phyloP scores from a whole-genome alignment of 2,888 invertebrate species.

The Macrophya alboannulata region DNA sequence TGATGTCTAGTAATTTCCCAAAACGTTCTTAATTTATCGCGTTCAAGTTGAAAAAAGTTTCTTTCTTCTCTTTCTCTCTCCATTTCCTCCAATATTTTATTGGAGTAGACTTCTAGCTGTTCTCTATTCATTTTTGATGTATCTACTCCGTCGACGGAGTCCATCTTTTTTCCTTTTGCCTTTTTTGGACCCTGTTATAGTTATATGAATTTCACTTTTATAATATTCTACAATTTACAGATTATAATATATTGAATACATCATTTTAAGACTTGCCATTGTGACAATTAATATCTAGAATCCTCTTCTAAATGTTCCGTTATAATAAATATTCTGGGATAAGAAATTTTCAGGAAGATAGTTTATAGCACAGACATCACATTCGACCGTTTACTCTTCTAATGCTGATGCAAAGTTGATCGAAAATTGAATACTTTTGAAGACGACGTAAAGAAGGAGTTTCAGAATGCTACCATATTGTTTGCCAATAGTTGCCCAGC shows the following conservation, averaged over 20 bases:
- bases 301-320: background rate
- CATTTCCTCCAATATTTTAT: slow-evolving; percentile 93
- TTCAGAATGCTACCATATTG: slow-evolving; percentile 39
- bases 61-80: slow-evolving; percentile 97
- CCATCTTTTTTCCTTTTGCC: slow-evolving; percentile 69
- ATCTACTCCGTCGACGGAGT: slow-evolving; percentile 92
- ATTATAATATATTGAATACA: background rate
- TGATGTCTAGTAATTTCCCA: slow-evolving; percentile 98
- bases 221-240: background rate
- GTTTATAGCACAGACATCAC: background rate
- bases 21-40: slow-evolving; percentile 96
- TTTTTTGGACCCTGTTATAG: slow-evolving; percentile 61
- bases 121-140: slow-evolving; percentile 96
- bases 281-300: background rate
- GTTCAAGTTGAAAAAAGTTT: slow-evolving; percentile 96
- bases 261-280: slow-evolving; percentile 37
- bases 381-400: background rate
- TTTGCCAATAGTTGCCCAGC: slow-evolving; percentile 46
- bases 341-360: background rate
- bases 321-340: background rate
- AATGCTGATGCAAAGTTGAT: background rate
- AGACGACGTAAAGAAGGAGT: background rate
- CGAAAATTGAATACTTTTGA: background rate
- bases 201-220: background rate
- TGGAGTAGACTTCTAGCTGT: slow-evolving; percentile 94